These are phyloP conservation scores for Distichodus sexfasciatus DNA, from an alignment of 2,797 vertebrate species.

Conservation along the genomic window DNA sequence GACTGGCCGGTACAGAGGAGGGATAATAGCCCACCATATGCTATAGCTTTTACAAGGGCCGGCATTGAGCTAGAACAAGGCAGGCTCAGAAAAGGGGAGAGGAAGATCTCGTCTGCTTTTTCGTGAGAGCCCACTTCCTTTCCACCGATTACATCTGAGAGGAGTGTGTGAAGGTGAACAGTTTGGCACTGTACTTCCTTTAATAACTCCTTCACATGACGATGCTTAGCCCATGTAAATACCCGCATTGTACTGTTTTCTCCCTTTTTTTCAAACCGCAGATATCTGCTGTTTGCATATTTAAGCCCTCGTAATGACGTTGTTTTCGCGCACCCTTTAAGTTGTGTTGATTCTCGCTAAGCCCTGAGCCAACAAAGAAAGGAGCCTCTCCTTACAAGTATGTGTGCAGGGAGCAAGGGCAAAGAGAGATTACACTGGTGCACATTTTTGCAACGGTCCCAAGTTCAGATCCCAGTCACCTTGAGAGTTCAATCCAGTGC, in stretches of 20 bases:
- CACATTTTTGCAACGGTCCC: neutral
- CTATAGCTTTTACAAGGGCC: conserved; percentile 1
- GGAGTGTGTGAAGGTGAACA: conserved; percentile 64
- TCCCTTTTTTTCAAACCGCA: conserved; percentile 31
- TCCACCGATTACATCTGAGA: conserved; percentile 66
- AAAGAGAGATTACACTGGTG: conserved; percentile 2
- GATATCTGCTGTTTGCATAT: conserved; percentile 67
- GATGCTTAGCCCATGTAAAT: conserved; percentile 63
- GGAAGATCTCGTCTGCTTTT: conserved; percentile 60
- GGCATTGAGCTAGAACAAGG: conserved; percentile 45
- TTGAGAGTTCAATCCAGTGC: neutral
- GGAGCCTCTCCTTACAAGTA: conserved; percentile 56
- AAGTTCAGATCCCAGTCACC: conserved; percentile 15
- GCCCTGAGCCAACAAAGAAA: conserved; percentile 66
- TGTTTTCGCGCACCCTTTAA: conserved; percentile 75
- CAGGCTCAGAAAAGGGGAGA: conserved; percentile 53
- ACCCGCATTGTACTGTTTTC: conserved; percentile 67
- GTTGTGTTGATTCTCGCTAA: conserved; percentile 73
- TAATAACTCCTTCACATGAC: conserved; percentile 54
- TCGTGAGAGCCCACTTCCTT: conserved; percentile 68
- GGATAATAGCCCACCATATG: conserved; percentile 9
- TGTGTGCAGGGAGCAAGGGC: conserved; percentile 57
- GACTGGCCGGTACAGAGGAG: neutral
- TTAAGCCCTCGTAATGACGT: conserved; percentile 74
- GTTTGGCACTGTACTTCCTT: conserved; percentile 63